Evolutionary conservation across 1,140 invertebrate species (phyloP), one percentile per base, ranked within the genome.

Genomic region (Sminthurinus signatus): DNA sequence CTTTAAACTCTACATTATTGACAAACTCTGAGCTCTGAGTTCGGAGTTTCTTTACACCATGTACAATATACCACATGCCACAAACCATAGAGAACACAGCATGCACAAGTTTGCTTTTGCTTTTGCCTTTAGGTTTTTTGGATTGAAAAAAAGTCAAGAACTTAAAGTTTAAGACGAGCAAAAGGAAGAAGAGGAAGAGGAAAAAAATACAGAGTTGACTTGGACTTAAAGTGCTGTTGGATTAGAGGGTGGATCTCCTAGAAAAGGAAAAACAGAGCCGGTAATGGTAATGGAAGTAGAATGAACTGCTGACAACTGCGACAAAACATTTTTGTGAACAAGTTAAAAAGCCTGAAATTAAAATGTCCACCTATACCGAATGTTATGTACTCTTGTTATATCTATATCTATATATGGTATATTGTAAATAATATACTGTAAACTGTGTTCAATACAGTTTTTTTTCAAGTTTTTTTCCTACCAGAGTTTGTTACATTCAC

Each of bases 231-330:
- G 54, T 56, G 54, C 54, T 56, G 54, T 56, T 56, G 54, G 54
- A 56, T 56, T 56, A 56, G 29, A 56, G 54, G 54, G 54, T 39
- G 54, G 54, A 56, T 56, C 54, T 42, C 54, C n/a, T 12, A 25
- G 12, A 39, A 56, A 56, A 39, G 39, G 54, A 56, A 42, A 56
- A 42, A 60, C 23, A 60, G 32, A 23, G 2, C 14, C n/a, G 10
- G 23, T 21, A 19, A 25, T 56, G 52, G 44, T 70, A 62, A 69
- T 71, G 60, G 60, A 36, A 65, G 52, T 54, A 50, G 46, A 63
- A 69, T 69, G 68, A 70, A 66, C 60, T 65, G 58, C 64, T 63
- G 64, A 65, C 68, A 70, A 70, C 64, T 70, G 68, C 48, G 23
- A 50, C 31, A 62, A 67, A 56, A 4, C 12, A 32, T 56, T 56